Conservation (phyloP, 2,113 vertebrate species). For the Rhea americana region DNA sequence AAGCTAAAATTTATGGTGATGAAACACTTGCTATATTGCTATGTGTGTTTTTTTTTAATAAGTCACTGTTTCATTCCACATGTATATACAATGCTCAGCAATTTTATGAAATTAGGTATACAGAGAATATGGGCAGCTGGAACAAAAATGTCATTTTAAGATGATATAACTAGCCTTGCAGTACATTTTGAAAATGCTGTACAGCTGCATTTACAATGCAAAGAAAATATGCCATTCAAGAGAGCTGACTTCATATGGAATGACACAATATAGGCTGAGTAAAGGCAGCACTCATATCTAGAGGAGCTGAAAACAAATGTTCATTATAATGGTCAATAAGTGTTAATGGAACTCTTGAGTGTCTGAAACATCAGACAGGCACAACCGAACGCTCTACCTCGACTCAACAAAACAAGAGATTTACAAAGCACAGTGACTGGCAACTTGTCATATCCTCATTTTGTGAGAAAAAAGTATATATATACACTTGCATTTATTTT, state of each 20-base stretch:
- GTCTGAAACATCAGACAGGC: slow-evolving; percentile 1
- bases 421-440: neutral
- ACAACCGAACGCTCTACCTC: neutral
- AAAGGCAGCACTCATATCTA: neutral
- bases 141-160: neutral
- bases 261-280: neutral
- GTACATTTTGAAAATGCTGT: neutral
- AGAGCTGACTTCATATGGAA: neutral
- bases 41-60: neutral
- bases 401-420: neutral
- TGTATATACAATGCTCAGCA: neutral
- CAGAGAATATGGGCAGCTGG: neutral
- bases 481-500: neutral
- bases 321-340: neutral
- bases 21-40: neutral
- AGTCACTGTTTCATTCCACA: neutral
- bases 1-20: fast-evolving
- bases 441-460: slow-evolving; percentile 15
- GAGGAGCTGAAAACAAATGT: neutral
- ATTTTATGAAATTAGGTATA: neutral
- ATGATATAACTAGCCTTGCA: neutral
- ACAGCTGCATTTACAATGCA: neutral
- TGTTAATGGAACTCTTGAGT: neutral
- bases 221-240: neutral
- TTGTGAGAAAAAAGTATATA: neutral